A percentile compares a stretch with the other conserved stretches of the same genome.
These are phyloP conservation scores for Elmis aenea DNA, from an alignment of 2,888 invertebrate genomes.

Conservation along the genomic window DNA sequence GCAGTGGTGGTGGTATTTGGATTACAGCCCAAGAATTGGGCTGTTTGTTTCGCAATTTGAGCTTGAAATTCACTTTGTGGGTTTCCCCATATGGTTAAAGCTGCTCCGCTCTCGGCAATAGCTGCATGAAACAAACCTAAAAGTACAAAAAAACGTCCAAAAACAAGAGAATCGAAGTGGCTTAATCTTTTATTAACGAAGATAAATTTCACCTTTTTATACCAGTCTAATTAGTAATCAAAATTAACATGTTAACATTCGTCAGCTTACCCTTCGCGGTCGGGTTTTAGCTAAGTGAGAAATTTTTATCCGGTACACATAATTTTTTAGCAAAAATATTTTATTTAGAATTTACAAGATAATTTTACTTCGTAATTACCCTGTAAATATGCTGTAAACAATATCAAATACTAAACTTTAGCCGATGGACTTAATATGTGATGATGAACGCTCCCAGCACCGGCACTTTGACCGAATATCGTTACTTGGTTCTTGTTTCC, in stretches of 20 bases:
- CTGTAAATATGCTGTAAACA: too few relatives aligned
- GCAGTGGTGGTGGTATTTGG: conserved; percentile 34
- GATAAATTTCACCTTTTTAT: too few relatives aligned
- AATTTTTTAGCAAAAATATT: too few relatives aligned
- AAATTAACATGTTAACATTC: neutral
- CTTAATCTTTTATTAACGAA: too few relatives aligned
- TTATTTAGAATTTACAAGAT: too few relatives aligned
- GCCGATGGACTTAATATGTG: conserved; percentile 48
- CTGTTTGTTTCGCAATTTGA: conserved; percentile 41
- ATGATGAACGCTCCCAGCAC: conserved; percentile 47
- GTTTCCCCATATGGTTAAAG: conserved; percentile 41
- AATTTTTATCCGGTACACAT: too few relatives aligned
- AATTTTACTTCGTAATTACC: too few relatives aligned
- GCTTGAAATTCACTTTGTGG: conserved; percentile 32
- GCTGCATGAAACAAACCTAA: conserved; percentile 46
- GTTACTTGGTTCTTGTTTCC: conserved; percentile 47
- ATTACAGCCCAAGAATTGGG: conserved; percentile 43
- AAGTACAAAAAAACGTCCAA: too few relatives aligned
- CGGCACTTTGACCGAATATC: conserved; percentile 50
- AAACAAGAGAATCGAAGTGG: too few relatives aligned
- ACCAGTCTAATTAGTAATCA: neutral
- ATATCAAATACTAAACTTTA: conserved; percentile 36
- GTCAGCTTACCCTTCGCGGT: neutral
- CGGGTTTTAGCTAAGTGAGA: neutral
- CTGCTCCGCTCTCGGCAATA: conserved; percentile 49